Conservation (phyloP, 2,888 invertebrate genomes). For the Eurytoma californica region DNA sequence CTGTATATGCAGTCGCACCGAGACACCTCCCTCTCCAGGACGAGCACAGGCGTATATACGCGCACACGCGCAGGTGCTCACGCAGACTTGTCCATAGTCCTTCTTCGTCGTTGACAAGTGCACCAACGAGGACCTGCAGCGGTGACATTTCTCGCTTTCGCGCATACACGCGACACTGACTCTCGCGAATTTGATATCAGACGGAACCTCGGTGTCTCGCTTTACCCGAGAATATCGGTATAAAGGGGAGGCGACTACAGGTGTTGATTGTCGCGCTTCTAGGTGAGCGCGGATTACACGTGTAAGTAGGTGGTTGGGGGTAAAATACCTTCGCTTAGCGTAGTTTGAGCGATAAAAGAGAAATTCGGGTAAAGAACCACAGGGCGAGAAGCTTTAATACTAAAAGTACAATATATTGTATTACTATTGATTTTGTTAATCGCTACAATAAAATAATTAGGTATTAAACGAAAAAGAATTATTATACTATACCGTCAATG, state of each 20-base stretch:
- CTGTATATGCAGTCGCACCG: neutral
- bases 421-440: no score
- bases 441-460: no score
- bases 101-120: conserved; percentile 5
- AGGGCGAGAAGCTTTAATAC: no score
- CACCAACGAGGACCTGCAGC: neutral
- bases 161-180: neutral
- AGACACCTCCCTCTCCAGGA: neutral
- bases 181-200: conserved; percentile 3
- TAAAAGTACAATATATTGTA: no score
- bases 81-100: neutral
- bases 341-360: neutral
- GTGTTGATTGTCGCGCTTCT: neutral
- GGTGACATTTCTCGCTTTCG: no score
- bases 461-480: no score
- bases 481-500: no score
- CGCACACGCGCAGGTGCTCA: neutral
- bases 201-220: neutral
- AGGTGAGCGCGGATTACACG: neutral
- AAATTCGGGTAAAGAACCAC: no score
- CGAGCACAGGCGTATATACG: neutral
- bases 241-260: neutral
- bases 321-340: neutral
- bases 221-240: neutral
- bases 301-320: neutral